Evolutionary conservation across 2,113 vertebrate species (phyloP), one percentile per base, ranked within the genome.

Genomic region (Lycocorax pyrrhopterus): DNA sequence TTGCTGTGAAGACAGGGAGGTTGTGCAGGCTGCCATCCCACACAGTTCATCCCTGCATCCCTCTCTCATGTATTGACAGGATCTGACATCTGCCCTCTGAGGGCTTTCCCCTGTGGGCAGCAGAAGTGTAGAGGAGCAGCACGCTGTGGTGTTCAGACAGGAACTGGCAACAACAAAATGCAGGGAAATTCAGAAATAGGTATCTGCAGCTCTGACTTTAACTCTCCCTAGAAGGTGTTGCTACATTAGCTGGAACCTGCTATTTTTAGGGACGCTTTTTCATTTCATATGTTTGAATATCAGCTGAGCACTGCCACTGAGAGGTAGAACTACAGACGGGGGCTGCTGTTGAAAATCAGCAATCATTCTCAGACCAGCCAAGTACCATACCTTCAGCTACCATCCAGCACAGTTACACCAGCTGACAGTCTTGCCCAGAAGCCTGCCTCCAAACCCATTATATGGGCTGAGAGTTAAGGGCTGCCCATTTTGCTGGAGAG

Each of bases 191-290:
- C 75, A 81, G 82, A 69, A 44, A 51, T 35, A 51, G 20, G 15
- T 0, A 1, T 26, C 52, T 77, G 33, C 32, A 56, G 68, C 30
- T 93, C 68, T 81, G 72, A 35, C 73, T 67, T 74, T 76, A 86
- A 55, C 55, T 60, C 19, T 78, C 25, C 19, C n/a, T 43, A 56
- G 68, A 77, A 74, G 55, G 27, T 80, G 82, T 27, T 2, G 1
- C 78, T 58, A 29, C 6, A 3, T 62, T 73, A 47, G 46, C 33
- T 88, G 59, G 51, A 90, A 83, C 30, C 33, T 58, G 23, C 53
- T 79, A 44, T 66, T 77, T 94, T 91, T 93, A 87, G 92, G 93
- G 32, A 33, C 39, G 18, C 16, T 47, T 91, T 86, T 86, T 37
- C 19, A 56, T 79, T 73, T 87, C 59, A 56, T 53, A 25, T 69